phyloP scores from a whole-genome alignment of 2,113 vertebrate genomes.

The Lagenorhynchus albirostris region DNA sequence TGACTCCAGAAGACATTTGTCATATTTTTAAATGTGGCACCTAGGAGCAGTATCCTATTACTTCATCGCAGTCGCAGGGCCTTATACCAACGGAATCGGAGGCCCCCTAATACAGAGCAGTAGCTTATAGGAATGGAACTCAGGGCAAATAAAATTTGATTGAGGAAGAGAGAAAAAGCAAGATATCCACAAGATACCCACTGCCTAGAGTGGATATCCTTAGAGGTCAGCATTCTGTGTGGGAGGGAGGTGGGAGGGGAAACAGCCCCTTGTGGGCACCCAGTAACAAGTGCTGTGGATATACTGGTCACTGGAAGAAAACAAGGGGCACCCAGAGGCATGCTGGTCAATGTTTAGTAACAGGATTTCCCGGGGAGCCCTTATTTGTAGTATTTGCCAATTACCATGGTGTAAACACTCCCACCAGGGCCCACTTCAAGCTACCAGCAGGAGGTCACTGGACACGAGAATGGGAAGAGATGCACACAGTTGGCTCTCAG shows the following conservation, averaged over 20 bases:
- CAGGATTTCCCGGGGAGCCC: background rate
- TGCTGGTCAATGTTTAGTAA: background rate
- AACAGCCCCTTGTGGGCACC: background rate
- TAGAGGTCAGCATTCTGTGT: background rate
- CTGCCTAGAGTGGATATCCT: background rate
- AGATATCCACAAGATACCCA: background rate
- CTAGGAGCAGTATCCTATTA: background rate
- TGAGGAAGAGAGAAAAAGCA: background rate
- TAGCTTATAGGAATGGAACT: background rate
- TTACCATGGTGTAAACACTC: background rate
- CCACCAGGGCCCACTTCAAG: background rate
- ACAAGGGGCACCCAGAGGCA: rapidly evolving
- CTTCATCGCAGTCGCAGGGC: background rate
- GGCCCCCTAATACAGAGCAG: background rate
- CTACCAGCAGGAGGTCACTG: background rate
- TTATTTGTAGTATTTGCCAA: background rate
- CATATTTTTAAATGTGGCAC: rapidly evolving
- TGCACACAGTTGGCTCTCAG: background rate
- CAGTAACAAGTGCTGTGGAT: background rate
- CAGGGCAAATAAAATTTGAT: background rate
- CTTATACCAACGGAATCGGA: background rate
- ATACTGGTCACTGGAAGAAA: background rate
- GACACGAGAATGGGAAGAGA: background rate
- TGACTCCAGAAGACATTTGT: background rate
- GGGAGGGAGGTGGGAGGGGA: background rate